Evolutionary conservation across 2,113 vertebrate genomes (phyloP).

Genomic region (Anguilla japonica): DNA sequence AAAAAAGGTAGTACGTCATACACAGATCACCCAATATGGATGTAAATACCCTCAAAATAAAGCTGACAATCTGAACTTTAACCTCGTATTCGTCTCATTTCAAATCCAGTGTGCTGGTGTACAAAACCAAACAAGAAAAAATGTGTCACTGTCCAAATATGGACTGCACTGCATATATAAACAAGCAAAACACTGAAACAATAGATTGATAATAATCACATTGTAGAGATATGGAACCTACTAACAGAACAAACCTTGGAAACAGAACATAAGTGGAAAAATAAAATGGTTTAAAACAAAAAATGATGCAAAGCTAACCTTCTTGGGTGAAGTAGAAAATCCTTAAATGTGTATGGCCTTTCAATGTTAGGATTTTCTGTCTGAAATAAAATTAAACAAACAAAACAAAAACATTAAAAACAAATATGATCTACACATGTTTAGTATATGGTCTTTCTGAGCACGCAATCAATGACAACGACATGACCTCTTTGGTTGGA

Average conservation of each 20-base stretch:
- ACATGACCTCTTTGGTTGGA: not conserved
- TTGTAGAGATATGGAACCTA: not conserved
- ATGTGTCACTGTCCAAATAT: no score
- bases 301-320: conserved; percentile 75
- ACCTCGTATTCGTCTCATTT: no score
- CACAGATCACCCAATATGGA: no score
- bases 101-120: no score
- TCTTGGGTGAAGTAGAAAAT: conserved; percentile 96
- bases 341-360: conserved; percentile 95
- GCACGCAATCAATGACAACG: not conserved
- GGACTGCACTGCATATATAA: no score
- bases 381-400: conserved; percentile 70
- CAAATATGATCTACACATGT: not conserved
- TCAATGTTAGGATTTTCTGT: conserved; percentile 91
- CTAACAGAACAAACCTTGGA: not conserved
- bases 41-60: no score
- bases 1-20: no score
- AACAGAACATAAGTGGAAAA: not conserved
- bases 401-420: conserved; percentile 24
- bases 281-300: conserved; percentile 26
- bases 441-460: not conserved
- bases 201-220: not conserved
- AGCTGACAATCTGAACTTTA: no score
- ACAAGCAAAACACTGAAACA: not conserved
- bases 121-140: no score